phyloP scores from a whole-genome alignment of 2,797 vertebrate species.

The Zenarchopterus dispar region DNA sequence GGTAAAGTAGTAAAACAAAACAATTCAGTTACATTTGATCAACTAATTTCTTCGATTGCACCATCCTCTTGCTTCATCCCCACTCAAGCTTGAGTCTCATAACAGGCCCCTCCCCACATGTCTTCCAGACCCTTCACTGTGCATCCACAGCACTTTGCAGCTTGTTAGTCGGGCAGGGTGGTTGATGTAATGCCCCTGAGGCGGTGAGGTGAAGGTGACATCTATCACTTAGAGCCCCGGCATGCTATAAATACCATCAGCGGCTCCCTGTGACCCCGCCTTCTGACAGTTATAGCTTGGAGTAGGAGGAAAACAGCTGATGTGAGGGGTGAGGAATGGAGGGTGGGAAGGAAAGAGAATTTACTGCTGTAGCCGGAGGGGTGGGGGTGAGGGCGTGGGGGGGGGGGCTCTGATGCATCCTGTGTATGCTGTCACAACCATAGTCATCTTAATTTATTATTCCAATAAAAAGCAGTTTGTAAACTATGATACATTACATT shows the following conservation, averaged over 20 bases:
- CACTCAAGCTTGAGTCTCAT: slow-evolving; percentile 30
- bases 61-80: slow-evolving; percentile 17
- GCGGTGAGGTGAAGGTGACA: slow-evolving; percentile 82
- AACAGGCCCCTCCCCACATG: slow-evolving; percentile 28
- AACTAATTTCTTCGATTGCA: slow-evolving; percentile 42
- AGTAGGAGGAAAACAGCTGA: slow-evolving; percentile 80
- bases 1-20: slow-evolving; percentile 18
- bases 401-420: slow-evolving; percentile 47
- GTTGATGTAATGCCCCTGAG: slow-evolving; percentile 71
- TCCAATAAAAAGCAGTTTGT: slow-evolving; percentile 43
- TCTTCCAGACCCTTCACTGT: slow-evolving; percentile 32
- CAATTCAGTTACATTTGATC: slow-evolving; percentile 30
- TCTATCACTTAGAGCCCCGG: slow-evolving; percentile 82
- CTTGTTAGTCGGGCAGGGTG: slow-evolving; percentile 79
- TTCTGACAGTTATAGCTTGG: slow-evolving; percentile 74
- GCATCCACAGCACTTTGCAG: slow-evolving; percentile 75
- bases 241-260: slow-evolving; percentile 80
- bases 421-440: slow-evolving; percentile 77
- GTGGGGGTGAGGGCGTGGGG: too few species aligned
- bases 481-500: too few species aligned
- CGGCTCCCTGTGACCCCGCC: slow-evolving; percentile 73
- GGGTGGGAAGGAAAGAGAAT: slow-evolving; percentile 48
- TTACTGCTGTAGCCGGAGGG: slow-evolving; percentile 59
- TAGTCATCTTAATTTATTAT: slow-evolving; percentile 80
- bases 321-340: slow-evolving; percentile 44